These are phyloP conservation scores for Asobara japonica DNA, from an alignment of 1,140 invertebrate genomes.

Conservation along the genomic window DNA sequence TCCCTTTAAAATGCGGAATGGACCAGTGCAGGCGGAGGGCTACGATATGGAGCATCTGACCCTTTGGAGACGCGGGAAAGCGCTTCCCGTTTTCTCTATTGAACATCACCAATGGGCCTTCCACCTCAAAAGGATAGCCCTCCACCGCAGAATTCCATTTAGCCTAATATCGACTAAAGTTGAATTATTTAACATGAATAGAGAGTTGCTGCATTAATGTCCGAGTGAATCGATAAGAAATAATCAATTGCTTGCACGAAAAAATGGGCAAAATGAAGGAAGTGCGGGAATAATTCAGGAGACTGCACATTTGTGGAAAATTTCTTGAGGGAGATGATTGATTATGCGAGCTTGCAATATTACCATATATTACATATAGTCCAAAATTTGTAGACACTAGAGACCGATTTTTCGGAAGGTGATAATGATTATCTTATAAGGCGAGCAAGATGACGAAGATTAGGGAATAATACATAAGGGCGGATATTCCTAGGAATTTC, in stretches of 20 bases:
- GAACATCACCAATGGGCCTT: constrained; percentile 54
- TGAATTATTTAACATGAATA: constrained; percentile 1
- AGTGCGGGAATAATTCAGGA: neutral
- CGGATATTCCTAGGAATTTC: neutral
- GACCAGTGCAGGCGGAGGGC: constrained; percentile 49
- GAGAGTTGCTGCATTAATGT: neutral
- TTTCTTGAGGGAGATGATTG: neutral
- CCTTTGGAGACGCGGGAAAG: constrained; percentile 20
- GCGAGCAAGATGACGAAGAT: neutral
- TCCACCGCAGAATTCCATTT: constrained; percentile 45
- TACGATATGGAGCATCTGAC: constrained; percentile 47
- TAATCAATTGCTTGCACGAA: neutral
- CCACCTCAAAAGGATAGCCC: neutral
- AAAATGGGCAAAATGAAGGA: neutral
- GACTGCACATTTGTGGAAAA: neutral
- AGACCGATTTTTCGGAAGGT: too few relatives aligned
- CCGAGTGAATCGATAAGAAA: neutral
- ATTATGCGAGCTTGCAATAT: neutral
- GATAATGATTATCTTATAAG: too few relatives aligned
- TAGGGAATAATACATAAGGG: neutral
- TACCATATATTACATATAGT: too few relatives aligned
- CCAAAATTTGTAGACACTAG: too few relatives aligned
- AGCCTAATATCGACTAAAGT: constrained; percentile 43
- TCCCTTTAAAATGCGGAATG: constrained; percentile 65
- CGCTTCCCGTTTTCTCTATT: constrained; percentile 52